Base-by-base conservation (phyloP, 2,113 vertebrate genomes). In the Sinocyclocheilus grahami region DNA sequence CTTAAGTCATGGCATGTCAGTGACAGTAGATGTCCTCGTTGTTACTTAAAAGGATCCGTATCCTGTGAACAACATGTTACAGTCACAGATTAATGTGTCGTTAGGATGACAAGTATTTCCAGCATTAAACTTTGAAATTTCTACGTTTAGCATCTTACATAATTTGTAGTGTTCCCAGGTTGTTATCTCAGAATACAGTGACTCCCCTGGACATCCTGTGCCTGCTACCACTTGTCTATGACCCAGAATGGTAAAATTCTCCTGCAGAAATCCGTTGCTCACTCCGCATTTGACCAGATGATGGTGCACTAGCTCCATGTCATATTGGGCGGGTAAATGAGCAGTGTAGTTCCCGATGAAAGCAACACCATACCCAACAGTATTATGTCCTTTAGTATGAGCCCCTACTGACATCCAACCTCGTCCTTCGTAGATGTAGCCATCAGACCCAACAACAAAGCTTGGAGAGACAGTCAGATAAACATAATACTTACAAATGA, bases 361-460 rank as follows among this genome's bases (percentile, higher is more conserved):
- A 82, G 96, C 91, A 14, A 97, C 87, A 0, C 97, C 97, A 0
- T 94, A 99, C 37, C 97, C 97, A 0, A 72, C 78, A 69, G 90
- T 88, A 93, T 99, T 99, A 90, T 96, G 90, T 10, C 96, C 95
- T 0, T 67, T 89, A n/a, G 97, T 98, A 92, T 98, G 97, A 48
- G 97, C 96, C 0, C 97, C 97, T 2, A 88, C 92, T 95, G 94
- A 93, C 72, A 86, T 79, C 97, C 97, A 98, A 1, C 97, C 96
- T 0, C 97, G 94, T 0, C 97, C 97, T 90, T 97, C 94, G 12
- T 99, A 98, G 58, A 99, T 80, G 89, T 95, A 93, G 2, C 97
- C 97, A 0, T 99, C 97, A 0, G 96, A 95, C 1, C 97, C 97
- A 4, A 94, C 95, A 27, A 97, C 94, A 3, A 97, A 98, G 90